Evolutionary conservation across 2,888 invertebrate species (phyloP).

Genomic region (Aspidiotus rigidus): DNA sequence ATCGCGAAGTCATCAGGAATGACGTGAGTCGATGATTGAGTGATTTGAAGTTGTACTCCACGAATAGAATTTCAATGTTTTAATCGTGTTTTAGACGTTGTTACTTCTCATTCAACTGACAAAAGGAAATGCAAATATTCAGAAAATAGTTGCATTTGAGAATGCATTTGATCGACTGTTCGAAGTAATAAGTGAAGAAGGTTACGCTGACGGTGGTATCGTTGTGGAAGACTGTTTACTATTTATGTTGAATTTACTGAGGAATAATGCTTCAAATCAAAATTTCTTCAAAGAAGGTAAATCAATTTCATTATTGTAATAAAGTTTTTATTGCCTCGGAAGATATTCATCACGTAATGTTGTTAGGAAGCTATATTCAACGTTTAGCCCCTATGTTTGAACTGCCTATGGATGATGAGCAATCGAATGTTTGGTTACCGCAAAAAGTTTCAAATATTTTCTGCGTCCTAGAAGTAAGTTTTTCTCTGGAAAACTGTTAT

Average conservation of each 20-base stretch:
- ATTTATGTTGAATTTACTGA: constrained; percentile 82
- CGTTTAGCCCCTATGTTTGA: constrained; percentile 80
- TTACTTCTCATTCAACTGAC: constrained; percentile 85
- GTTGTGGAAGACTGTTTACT: constrained; percentile 96
- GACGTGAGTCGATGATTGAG: constrained; percentile 54
- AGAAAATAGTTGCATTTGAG: constrained; percentile 98
- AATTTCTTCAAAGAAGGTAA: constrained; percentile 92
- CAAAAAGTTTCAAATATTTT: constrained; percentile 93
- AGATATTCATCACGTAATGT: not conserved
- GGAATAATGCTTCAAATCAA: constrained; percentile 94
- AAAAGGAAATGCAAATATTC: constrained; percentile 90
- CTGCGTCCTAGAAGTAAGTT: constrained; percentile 71
- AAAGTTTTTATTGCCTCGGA: not conserved
- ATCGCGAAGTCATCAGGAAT: constrained; percentile 88
- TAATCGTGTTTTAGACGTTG: constrained; percentile 52
- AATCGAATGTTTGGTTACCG: constrained; percentile 71
- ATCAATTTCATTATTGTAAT: not conserved
- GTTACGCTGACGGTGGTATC: constrained; percentile 88
- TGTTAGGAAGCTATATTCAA: constrained; percentile 75
- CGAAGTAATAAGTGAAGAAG: constrained; percentile 85
- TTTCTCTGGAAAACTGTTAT: not conserved
- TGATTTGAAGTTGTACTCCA: not conserved
- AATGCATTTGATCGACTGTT: constrained; percentile 94
- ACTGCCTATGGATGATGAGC: constrained; percentile 60
- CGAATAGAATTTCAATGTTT: not conserved